Conservation (phyloP, 2,888 invertebrate species). For the Drosophila birchii region DNA sequence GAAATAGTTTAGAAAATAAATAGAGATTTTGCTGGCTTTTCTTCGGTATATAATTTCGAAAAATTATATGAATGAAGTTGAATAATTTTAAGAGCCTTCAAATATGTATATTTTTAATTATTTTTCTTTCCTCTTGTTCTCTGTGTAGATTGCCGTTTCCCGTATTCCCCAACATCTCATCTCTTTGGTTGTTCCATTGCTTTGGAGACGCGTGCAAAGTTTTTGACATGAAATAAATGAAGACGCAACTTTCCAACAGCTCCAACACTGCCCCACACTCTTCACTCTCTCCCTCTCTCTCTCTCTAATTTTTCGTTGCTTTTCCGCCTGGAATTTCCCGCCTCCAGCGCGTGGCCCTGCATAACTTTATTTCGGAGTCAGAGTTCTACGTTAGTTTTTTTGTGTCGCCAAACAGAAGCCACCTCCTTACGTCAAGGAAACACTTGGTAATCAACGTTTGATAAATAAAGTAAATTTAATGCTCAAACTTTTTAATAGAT, state of each 20-base stretch:
- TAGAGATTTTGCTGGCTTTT: too few species aligned
- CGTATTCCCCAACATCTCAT: constrained; percentile 8
- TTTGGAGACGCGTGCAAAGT: constrained; percentile 36
- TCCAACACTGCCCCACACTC: background rate
- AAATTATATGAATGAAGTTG: too few species aligned
- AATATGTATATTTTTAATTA: too few species aligned
- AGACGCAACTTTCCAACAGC: constrained; percentile 35
- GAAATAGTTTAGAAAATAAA: background rate
- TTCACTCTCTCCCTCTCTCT: background rate
- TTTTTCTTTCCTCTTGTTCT: background rate
- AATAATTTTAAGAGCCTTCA: background rate
- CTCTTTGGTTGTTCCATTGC: constrained; percentile 9
- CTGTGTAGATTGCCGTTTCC: constrained; percentile 33
- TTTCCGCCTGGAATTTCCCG: constrained; percentile 7
- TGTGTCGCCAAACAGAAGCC: constrained; percentile 45
- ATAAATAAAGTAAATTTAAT: constrained; percentile 56
- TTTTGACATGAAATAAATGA: constrained; percentile 68
- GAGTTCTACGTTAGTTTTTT: constrained; percentile 57
- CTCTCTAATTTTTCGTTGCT: background rate
- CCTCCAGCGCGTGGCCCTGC: constrained; percentile 54
- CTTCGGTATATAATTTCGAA: too few species aligned
- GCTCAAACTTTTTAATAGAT: constrained; percentile 42
- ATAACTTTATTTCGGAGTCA: constrained; percentile 43
- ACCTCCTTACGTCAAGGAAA: background rate
- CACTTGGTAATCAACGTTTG: constrained; percentile 47